Base-by-base conservation (phyloP, 2,113 vertebrate species). In the Lophotis ruficrista region DNA sequence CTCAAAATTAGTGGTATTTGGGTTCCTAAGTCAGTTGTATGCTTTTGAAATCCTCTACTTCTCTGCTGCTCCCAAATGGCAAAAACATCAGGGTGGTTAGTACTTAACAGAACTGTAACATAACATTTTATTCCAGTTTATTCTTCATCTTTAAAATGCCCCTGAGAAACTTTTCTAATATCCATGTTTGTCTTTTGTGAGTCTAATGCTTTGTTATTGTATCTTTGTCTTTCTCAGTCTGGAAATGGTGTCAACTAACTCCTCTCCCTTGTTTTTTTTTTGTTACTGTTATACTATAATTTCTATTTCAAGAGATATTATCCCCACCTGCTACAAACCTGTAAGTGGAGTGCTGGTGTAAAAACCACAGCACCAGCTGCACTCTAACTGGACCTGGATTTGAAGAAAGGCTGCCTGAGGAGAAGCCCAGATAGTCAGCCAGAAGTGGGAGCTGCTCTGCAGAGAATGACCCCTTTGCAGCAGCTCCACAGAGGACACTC, bases 241-340 rank as follows among this genome's bases (percentile, higher is more conserved):
- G n/a, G 37, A 83, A 95, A 62, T 14, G 14, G 7, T 38, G 27
- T 33, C 47, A 80, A 62, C 33, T 64, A 83, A 66, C 47, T 85
- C 45, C 20, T 58, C 51, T 76, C 10, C 23, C n/a, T n/a, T n/a
- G n/a, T n/a, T n/a, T n/a, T n/a, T n/a, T 93, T 84, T 70, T 65
- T 94, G 66, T 78, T 95, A 56, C 69, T 94, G 38, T 95, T 91
- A 62, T 90, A 83, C 38, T 61, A 37, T 41, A 90, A 89, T n/a
- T 71, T 45, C 27, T 87, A 43, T 77, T 96, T 97, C 66, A 86
- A 84, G 83, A 94, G 70, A 89, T 68, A 89, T 53, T 89, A 72
- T 43, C 76, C 87, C 62, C 81, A 97, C 21, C 75, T 94, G 11
- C 70, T 96, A 23, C 9, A 18, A 70, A 68, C 51, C 30, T 57